Base-by-base conservation (phyloP, 2,113 vertebrate genomes). In the Dromiciops gliroides region DNA sequence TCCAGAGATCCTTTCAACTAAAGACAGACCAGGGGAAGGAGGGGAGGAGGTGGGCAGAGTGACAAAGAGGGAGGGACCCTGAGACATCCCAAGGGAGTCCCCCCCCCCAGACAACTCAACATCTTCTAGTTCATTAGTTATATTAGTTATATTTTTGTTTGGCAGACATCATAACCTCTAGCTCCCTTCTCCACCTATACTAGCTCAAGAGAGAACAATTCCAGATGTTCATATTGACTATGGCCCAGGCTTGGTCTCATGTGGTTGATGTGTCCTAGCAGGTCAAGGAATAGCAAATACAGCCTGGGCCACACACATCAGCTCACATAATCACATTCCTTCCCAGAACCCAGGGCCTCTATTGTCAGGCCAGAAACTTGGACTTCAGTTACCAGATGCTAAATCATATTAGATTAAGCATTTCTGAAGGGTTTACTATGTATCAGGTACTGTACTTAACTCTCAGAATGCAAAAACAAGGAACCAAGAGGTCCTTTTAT, bases 41-140 rank as follows among this genome's bases (percentile, higher is more conserved):
- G 67, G 67, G n/a, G 25, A 56, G 10, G 37, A 75, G 37, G 37
- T 83, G 37, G n/a, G 44, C 44, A 89, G 31, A 92, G 49, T 90
- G 47, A 51, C 44, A 31, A 28, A 48, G 22, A 25, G 47, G 14
- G 48, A 31, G 23, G 88, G 16, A 83, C n/a, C n/a, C 67, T 49
- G 90, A 94, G 89, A 92, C 49, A 44, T 50, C 6, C 96, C 95
- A 92, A 67, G 28, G 75, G 56, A 51, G 56, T 12, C 67, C 14
- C 75, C 89, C 28, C 67, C 14, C 75, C 89, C 28, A 37, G 37
- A 51, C 5, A 19, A 91, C 31, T 37, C 51, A 23, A 56, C 26
- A 24, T 24, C 47, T 48, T 50, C 49, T 90, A 90, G 56, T 37
- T 92, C 47, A 12, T 89, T 88, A 50, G 89, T 83, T 44, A 37